phyloP scores from a whole-genome alignment of 1,140 invertebrate species.

The Tetramorium alpestre region DNA sequence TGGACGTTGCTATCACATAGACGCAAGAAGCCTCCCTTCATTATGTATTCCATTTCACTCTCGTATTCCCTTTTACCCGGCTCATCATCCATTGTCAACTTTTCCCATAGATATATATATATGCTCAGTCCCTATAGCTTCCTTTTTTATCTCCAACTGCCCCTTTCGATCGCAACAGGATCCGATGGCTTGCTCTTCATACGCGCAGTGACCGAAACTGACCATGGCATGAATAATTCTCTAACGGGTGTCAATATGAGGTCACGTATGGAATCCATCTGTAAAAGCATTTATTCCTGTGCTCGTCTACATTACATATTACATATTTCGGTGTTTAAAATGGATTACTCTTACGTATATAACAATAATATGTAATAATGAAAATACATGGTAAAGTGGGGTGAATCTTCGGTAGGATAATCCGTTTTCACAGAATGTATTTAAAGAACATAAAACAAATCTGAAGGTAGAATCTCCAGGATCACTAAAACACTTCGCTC shows the following conservation, averaged over 20 bases:
- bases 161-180: background rate
- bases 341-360: background rate
- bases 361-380: background rate
- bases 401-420: background rate
- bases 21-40: slow-evolving; percentile 78
- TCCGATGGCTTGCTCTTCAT: slow-evolving; percentile 7
- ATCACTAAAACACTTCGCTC: slow-evolving; percentile 55
- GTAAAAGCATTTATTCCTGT: background rate
- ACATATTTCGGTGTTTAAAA: background rate
- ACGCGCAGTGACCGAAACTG: slow-evolving; percentile 8
- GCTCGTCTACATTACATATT: background rate
- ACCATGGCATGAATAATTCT: background rate
- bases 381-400: background rate
- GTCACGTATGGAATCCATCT: background rate
- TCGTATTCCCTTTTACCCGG: slow-evolving; percentile 71
- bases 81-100: slow-evolving; percentile 72
- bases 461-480: slow-evolving; percentile 29
- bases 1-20: slow-evolving; percentile 65
- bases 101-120: slow-evolving; percentile 66
- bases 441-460: slow-evolving; percentile 67
- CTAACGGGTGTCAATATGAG: background rate
- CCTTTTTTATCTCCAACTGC: background rate
- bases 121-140: slow-evolving; percentile 12
- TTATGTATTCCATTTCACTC: slow-evolving; percentile 84
- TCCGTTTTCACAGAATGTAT: background rate